These are phyloP conservation scores for Doryteuthis pealeii DNA, from an alignment of 1,140 invertebrate genomes.

Conservation along the genomic window DNA sequence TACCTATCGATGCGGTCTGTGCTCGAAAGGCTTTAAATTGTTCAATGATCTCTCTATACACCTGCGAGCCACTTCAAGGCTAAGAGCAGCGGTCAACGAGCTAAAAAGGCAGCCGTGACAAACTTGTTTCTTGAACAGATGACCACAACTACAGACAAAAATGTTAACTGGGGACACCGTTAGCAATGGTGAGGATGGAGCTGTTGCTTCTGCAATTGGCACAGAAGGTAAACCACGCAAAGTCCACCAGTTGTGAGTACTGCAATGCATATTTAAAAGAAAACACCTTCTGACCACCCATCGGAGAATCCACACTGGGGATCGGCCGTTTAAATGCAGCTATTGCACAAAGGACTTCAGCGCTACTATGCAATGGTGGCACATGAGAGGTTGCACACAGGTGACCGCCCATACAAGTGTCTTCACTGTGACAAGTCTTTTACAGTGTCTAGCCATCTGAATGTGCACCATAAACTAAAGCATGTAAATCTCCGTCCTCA, in stretches of 20 bases:
- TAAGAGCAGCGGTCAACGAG: background rate
- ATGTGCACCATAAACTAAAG: background rate
- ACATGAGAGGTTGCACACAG: background rate
- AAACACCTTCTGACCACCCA: background rate
- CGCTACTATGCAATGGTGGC: conserved; percentile 3
- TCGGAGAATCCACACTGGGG: conserved; percentile 1
- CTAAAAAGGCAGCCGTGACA: background rate
- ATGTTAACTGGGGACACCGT: no score
- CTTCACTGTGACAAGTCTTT: background rate
- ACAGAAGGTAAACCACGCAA: background rate
- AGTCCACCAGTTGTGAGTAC: background rate
- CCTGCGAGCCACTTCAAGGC: background rate
- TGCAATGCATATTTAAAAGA: conserved; percentile 6
- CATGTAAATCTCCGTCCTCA: background rate
- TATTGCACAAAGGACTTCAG: background rate
- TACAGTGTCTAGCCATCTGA: background rate
- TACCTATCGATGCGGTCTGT: background rate
- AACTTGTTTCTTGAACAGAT: no score
- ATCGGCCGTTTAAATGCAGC: background rate
- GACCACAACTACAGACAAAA: no score
- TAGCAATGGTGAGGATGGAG: no score
- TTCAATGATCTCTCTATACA: background rate
- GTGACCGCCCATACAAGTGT: background rate
- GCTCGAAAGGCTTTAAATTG: background rate
- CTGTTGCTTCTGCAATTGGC: no score